phyloP scores from a whole-genome alignment of 2,888 invertebrate genomes.

The Luffia ferchaultella region DNA sequence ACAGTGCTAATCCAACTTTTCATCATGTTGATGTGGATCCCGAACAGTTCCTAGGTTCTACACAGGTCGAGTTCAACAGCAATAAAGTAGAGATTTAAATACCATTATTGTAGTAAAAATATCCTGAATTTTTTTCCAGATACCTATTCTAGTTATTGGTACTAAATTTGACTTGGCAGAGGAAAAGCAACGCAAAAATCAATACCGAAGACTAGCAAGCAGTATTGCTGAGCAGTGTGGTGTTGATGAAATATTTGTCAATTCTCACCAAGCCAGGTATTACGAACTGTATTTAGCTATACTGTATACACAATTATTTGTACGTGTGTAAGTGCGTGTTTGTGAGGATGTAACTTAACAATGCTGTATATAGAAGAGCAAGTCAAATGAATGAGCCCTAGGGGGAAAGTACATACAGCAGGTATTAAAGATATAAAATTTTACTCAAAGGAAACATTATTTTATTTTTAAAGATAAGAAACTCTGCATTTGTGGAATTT shows the following conservation, averaged over 20 bases:
- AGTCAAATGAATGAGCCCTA: too few relatives aligned
- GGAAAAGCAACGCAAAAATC: conserved; percentile 72
- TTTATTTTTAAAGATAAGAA: too few relatives aligned
- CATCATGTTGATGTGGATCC: conserved; percentile 80
- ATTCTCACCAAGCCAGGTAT: conserved; percentile 69
- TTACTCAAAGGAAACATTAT: too few relatives aligned
- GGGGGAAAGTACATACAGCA: too few relatives aligned
- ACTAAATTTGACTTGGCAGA: conserved; percentile 90
- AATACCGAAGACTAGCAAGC: conserved; percentile 62
- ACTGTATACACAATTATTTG: too few relatives aligned
- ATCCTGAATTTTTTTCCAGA: conserved; percentile 51
- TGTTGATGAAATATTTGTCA: conserved; percentile 92
- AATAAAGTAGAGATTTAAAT: background rate
- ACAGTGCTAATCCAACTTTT: conserved; percentile 49
- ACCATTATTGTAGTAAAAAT: background rate
- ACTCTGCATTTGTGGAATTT: too few relatives aligned
- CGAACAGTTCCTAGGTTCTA: conserved; percentile 85
- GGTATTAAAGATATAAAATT: too few relatives aligned
- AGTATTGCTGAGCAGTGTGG: conserved; percentile 90
- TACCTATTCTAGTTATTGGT: conserved; percentile 94
- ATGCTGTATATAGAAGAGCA: too few relatives aligned
- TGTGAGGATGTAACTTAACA: too few relatives aligned
- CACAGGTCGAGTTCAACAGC: conserved; percentile 58
- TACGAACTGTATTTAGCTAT: too few relatives aligned
- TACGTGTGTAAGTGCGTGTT: too few relatives aligned